Percentiles rank a stretch among this genome's conserved stretches.
These are phyloP conservation scores for Penaeus chinensis DNA, from an alignment of 1,140 invertebrate genomes.

Conservation along the genomic window DNA sequence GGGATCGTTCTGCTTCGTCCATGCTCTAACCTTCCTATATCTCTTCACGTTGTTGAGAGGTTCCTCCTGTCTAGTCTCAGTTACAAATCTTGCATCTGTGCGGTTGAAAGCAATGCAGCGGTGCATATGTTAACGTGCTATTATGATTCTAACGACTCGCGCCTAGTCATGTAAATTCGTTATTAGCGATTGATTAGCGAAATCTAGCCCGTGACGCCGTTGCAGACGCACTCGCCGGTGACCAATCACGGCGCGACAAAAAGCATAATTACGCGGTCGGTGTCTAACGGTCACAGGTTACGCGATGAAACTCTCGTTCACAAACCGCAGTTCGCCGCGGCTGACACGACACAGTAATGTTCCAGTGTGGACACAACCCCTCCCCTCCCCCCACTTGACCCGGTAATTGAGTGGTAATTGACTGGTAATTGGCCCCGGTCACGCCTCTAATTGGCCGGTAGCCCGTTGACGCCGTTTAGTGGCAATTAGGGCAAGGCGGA, in stretches of 20 bases:
- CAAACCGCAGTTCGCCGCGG: no score
- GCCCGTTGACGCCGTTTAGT: constrained; percentile 32
- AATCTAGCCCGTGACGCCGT: background rate
- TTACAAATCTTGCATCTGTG: no score
- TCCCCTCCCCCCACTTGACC: constrained; percentile 30
- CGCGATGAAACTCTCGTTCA: no score
- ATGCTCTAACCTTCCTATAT: no score
- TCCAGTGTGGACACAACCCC: constrained; percentile 13
- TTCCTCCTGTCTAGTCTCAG: no score
- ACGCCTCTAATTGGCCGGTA: constrained; percentile 34
- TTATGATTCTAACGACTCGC: background rate
- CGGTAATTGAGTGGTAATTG: constrained; percentile 39
- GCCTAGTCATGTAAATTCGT: constrained; percentile 18
- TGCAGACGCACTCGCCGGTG: background rate
- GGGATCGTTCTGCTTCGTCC: no score
- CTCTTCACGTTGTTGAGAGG: no score
- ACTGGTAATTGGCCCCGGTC: constrained; percentile 33
- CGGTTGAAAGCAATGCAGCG: no score
- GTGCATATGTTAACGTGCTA: background rate
- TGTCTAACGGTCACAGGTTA: background rate
- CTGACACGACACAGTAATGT: no score
- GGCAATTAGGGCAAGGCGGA: constrained; percentile 18
- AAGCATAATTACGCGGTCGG: constrained; percentile 21
- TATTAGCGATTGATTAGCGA: constrained; percentile 24
- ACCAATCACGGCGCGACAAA: constrained; percentile 17